phyloP scores from a whole-genome alignment of 2,113 vertebrate genomes.

The Pluvialis apricaria region DNA sequence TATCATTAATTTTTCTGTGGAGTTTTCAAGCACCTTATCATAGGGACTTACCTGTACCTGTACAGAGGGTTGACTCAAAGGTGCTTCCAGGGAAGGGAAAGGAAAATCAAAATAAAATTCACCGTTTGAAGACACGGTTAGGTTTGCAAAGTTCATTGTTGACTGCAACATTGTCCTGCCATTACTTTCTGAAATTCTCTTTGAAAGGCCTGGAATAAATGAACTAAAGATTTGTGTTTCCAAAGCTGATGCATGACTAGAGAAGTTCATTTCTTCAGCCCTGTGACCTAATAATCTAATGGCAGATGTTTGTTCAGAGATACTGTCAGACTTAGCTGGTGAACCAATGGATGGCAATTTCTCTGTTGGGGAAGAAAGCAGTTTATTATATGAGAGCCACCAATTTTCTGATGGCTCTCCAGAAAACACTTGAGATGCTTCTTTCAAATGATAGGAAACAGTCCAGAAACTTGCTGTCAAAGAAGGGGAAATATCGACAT shows the following conservation, averaged over 20 bases:
- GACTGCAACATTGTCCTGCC: neutral
- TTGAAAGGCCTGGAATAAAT: neutral
- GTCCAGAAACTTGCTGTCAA: conserved; percentile 29
- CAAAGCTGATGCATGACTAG: neutral
- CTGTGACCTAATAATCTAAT: neutral
- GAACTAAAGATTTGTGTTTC: conserved; percentile 17
- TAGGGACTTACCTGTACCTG: neutral
- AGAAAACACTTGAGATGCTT: neutral
- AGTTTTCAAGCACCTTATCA: neutral
- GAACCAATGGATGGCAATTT: neutral
- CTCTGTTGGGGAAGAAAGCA: conserved; percentile 32
- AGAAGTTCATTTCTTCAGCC: neutral
- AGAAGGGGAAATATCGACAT: conserved; percentile 13
- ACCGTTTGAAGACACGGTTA: neutral
- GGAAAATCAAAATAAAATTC: neutral
- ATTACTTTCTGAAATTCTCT: neutral
- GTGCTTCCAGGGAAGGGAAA: conserved; percentile 19
- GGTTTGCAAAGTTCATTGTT: neutral
- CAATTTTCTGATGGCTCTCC: neutral
- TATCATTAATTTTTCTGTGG: neutral
- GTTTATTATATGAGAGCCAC: conserved; percentile 3
- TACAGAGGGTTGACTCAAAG: neutral
- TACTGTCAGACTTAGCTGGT: neutral
- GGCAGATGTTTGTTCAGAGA: neutral
- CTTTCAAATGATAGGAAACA: neutral